A percentile compares a stretch with the other conserved stretches of the same genome.
These are phyloP conservation scores for Serripes groenlandicus DNA, from an alignment of 2,888 invertebrate genomes.

Conservation along the genomic window DNA sequence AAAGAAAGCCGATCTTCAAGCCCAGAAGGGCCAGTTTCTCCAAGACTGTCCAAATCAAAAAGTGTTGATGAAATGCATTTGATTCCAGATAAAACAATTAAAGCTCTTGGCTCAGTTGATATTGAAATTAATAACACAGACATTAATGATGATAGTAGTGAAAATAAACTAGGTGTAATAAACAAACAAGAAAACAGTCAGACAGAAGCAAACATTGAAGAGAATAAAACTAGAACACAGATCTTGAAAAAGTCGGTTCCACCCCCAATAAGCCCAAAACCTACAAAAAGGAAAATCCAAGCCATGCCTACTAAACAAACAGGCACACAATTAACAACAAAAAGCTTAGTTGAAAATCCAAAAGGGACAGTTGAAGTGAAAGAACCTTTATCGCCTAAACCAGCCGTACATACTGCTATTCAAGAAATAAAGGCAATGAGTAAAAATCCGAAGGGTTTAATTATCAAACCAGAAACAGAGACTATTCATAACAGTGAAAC, in stretches of 20 bases:
- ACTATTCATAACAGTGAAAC: neutral
- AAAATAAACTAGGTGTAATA: neutral
- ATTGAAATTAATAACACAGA: slow-evolving; percentile 5
- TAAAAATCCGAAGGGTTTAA: neutral
- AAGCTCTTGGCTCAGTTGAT: neutral
- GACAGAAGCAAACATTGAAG: neutral
- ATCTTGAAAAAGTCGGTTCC: slow-evolving; percentile 13
- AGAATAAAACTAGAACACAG: neutral
- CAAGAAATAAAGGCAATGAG: neutral
- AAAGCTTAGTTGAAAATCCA: neutral
- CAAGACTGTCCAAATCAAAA: slow-evolving; percentile 50
- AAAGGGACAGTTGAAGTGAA: too few species aligned
- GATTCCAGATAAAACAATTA: slow-evolving; percentile 11
- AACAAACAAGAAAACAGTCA: neutral
- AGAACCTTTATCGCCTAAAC: slow-evolving; percentile 22
- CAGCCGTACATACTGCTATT: neutral
- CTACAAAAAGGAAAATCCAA: slow-evolving; percentile 5
- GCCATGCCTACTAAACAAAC: neutral
- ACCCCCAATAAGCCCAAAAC: slow-evolving; percentile 39
- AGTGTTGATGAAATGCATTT: slow-evolving; percentile 59
- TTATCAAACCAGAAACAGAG: neutral
- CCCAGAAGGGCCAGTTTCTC: neutral
- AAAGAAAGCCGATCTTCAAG: neutral
- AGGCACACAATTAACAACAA: neutral
- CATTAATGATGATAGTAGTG: neutral